Base-by-base conservation (phyloP, 2,113 vertebrate genomes). In the Anas platyrhynchos region DNA sequence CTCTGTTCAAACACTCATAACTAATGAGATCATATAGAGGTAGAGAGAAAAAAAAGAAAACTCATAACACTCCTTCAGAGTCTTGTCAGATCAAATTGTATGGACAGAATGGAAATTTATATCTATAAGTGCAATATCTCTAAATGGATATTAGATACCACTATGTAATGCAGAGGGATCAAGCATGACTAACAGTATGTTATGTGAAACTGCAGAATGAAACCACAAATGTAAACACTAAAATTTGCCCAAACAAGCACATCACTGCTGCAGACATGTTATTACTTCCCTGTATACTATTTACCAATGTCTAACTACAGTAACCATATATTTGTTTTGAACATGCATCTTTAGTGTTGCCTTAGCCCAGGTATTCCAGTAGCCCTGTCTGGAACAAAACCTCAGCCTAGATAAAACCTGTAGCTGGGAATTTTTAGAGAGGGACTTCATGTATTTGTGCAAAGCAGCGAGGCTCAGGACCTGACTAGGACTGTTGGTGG, bases 151-250 rank as follows among this genome's bases (percentile, higher is more conserved):
- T 80, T 67, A 88, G 43, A 81, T 83, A 86, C 54, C 58, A 36
- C 56, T 84, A 6, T n/a, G 88, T 16, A 56, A 48, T 50, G 56
- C 0, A 26, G 89, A 79, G 26, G 36, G 43, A 68, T 38, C 83
- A 77, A 84, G 74, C 25, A 25, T 21, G 73, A 91, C 65, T 54
- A 94, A 66, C 62, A 93, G 48, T 71, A 62, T 58, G 56, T 23
- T 69, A 36, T 11, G 12, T 72, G 65, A 95, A 80, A 87, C 18
- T 62, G 58, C 84, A 72, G 54, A 95, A 74, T 58, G 73, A 84
- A 94, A 90, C 86, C 86, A 92, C 73, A 96, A 95, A 86, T 68
- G 94, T 62, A 95, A 95, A 95, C 84, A 97, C 78, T 94, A 96
- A 91, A 81, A 83, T 88, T 94, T 86, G 92, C 69, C 80, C 73